Percentiles rank a stretch among this genome's conserved stretches.
Evolutionary conservation across 2,113 vertebrate species (phyloP).

Genomic region (Hydrochoerus hydrochaeris): DNA sequence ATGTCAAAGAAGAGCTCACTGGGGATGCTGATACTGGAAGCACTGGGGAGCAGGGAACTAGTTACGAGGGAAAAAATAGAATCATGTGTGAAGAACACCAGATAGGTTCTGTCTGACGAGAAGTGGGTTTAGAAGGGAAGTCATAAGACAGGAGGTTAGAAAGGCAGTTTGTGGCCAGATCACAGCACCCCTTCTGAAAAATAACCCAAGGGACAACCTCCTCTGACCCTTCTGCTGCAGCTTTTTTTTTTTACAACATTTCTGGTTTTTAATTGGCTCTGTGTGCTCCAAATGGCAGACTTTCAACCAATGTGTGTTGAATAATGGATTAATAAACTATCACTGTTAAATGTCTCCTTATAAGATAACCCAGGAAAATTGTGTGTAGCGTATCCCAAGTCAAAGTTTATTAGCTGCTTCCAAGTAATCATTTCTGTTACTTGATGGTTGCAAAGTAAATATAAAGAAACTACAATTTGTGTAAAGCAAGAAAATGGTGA

Average conservation of each 20-base stretch:
- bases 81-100: not conserved
- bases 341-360: not conserved
- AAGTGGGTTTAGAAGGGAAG: not conserved
- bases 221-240: not conserved
- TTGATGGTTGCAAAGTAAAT: not conserved
- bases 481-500: not conserved
- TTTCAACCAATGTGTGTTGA: slow-evolving; percentile 36
- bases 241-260: not conserved
- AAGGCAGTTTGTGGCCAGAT: not conserved
- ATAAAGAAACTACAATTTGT: not conserved
- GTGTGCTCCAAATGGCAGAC: slow-evolving; percentile 32
- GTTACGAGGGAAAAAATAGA: not conserved
- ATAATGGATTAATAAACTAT: slow-evolving; percentile 49
- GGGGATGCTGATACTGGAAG: not conserved
- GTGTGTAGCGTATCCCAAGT: not conserved
- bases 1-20: not conserved
- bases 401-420: not conserved
- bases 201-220: not conserved
- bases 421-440: slow-evolving; percentile 8
- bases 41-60: not conserved
- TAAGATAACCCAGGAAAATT: not conserved
- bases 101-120: not conserved
- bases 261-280: not conserved
- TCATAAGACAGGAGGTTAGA: not conserved
- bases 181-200: not conserved